Evolutionary conservation across 2,113 vertebrate genomes (phyloP), one percentile per base, ranked within the genome.

Genomic region (Corapipo altera): DNA sequence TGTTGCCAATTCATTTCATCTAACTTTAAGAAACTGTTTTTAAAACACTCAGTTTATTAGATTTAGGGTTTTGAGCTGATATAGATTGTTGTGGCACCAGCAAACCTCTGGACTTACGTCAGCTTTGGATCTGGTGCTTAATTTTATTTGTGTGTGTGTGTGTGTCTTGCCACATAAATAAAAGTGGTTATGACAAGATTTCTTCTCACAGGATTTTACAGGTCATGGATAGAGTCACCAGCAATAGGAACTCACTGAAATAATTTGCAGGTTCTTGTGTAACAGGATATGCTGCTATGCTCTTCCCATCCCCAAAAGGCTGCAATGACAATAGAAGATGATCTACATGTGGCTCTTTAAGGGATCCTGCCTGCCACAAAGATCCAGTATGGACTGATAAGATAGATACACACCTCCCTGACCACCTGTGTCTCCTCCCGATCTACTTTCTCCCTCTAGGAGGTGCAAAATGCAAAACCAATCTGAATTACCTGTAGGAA

Each of bases 11-110:
- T 91, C 5, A 61, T 86, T 74, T 78, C 5, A 82, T 77, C 61
- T 67, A 67, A 62, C 65, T 73, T 91, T 75, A 79, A 95, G 46
- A 70, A 88, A 74, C 9, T 5, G 33, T 48, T 78, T 95, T 74
- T 39, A 26, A 93, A 85, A 24, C 32, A 23, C 17, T 66, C 15
- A 21, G 2, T 85, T 77, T 85, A 83, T 89, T 93, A 79, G 8
- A 41, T 73, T 88, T 61, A 62, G 18, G 37, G 6, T 32, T 80
- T 79, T 44, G 16, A 49, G 26, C 8, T 81, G 52, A 54, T 74
- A 48, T 0, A 85, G 70, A 43, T 71, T 74, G 32, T 61, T 72
- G 32, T 51, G 70, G 48, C 37, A 87, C 33, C 26, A 82, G 59
- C 23, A 69, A 75, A 74, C 18, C n/a, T 85, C 59, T 74, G 41